Conservation (phyloP, 92 coral and sea anemone species). For the Phymanthus crucifer region DNA sequence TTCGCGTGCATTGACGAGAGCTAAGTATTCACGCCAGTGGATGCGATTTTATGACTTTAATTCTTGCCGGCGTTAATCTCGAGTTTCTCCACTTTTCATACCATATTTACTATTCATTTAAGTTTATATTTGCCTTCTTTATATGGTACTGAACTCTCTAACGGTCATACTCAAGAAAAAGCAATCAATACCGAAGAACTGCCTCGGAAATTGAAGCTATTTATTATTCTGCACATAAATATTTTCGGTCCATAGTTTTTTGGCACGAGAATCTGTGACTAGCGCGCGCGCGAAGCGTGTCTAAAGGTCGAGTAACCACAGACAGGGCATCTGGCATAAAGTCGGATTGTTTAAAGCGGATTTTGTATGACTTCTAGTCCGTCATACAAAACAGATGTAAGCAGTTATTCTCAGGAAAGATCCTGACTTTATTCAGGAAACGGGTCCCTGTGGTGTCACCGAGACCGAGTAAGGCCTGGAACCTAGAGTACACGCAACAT, state of each 20-base stretch:
- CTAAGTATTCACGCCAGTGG: neutral
- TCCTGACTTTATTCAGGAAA: neutral
- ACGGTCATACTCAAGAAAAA: neutral
- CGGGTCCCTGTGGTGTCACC: neutral
- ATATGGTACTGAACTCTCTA: neutral
- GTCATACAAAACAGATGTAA: neutral
- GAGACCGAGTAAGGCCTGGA: neutral
- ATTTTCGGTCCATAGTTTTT: neutral
- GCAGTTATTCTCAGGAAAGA: neutral
- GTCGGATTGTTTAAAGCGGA: neutral
- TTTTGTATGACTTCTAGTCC: neutral
- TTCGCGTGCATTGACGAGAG: neutral
- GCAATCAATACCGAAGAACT: neutral
- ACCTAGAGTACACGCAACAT: neutral
- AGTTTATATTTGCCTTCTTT: neutral
- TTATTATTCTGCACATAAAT: neutral
- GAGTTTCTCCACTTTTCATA: neutral
- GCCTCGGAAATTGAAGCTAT: neutral
- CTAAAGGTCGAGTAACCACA: neutral
- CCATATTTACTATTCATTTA: neutral
- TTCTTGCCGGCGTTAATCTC: too few species aligned
- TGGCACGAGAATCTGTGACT: neutral
- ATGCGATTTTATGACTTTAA: too few species aligned
- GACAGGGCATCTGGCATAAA: neutral
- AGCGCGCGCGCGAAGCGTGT: neutral